These are phyloP conservation scores for Prorops nasuta DNA, from an alignment of 1,140 invertebrate species.

Conservation along the genomic window DNA sequence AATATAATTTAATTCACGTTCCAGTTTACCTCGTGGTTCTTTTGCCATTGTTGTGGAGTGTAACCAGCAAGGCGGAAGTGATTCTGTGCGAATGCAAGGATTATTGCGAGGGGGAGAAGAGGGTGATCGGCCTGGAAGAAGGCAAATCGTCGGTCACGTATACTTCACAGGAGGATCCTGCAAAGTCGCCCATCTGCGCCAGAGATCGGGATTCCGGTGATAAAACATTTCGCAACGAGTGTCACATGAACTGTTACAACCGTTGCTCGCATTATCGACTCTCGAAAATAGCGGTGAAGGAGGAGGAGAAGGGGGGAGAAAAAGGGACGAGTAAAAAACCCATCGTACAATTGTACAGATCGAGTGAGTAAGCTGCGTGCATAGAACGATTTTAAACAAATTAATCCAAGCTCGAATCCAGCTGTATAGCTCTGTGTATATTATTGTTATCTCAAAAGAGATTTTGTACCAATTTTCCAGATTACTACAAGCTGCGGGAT, in stretches of 20 bases:
- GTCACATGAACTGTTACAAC: slow-evolving; percentile 50
- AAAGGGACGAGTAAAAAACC: too few relatives aligned
- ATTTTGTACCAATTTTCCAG: too few relatives aligned
- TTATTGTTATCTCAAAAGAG: too few relatives aligned
- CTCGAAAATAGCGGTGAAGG: slow-evolving; percentile 11
- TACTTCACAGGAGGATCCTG: slow-evolving; percentile 35
- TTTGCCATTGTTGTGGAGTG: too few relatives aligned
- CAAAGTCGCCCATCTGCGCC: slow-evolving; percentile 43
- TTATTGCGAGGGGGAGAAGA: slow-evolving; percentile 31
- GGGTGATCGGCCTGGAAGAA: slow-evolving; percentile 29
- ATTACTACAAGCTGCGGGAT: slow-evolving; percentile 38
- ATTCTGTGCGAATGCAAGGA: slow-evolving; percentile 46
- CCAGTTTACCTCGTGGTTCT: too few relatives aligned
- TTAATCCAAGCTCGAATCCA: too few relatives aligned
- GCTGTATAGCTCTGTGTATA: too few relatives aligned
- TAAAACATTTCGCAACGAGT: slow-evolving; percentile 44
- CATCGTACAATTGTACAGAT: slow-evolving; percentile 25
- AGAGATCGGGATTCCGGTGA: slow-evolving; percentile 39
- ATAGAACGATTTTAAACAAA: neutral
- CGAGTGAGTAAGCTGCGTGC: slow-evolving; percentile 33
- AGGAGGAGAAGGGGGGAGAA: slow-evolving; percentile 18
- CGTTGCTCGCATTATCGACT: slow-evolving; percentile 33
- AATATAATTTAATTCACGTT: too few relatives aligned
- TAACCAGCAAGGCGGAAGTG: too few relatives aligned
- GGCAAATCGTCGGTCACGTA: too few relatives aligned